phyloP scores from a whole-genome alignment of 2,113 vertebrate genomes.

The Grammomys dolichurus region DNA sequence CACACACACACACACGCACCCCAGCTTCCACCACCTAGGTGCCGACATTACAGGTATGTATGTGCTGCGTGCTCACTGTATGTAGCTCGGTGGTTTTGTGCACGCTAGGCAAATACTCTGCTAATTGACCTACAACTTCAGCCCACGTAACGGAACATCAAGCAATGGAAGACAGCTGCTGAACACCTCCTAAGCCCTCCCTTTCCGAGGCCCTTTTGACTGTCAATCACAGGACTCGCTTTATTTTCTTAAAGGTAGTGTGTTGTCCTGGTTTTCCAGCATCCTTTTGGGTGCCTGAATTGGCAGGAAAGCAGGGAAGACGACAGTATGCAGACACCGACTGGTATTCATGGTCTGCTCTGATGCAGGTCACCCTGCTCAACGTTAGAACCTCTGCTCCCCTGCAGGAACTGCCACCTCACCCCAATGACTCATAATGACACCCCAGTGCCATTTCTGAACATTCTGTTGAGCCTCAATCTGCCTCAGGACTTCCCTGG shows the following conservation, averaged over 20 bases:
- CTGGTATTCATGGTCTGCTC: neutral
- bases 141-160: neutral
- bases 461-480: neutral
- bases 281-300: neutral
- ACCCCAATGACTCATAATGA: neutral
- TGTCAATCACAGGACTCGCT: neutral
- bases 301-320: neutral
- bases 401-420: neutral
- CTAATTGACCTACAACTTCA: neutral
- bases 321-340: no score
- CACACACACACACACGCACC: no score
- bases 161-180: neutral
- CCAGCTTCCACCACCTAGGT: neutral
- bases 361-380: neutral
- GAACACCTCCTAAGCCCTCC: neutral
- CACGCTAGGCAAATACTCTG: neutral
- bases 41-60: neutral
- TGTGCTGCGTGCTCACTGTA: neutral
- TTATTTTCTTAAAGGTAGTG: neutral
- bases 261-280: neutral
- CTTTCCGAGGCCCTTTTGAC: neutral
- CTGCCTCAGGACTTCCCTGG: conserved; percentile 24
- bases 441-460: neutral
- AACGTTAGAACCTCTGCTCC: neutral
- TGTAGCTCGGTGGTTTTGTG: no score